These are phyloP conservation scores for Macrosoma leucophasiata DNA, from an alignment of 2,888 invertebrate species.

Conservation along the genomic window DNA sequence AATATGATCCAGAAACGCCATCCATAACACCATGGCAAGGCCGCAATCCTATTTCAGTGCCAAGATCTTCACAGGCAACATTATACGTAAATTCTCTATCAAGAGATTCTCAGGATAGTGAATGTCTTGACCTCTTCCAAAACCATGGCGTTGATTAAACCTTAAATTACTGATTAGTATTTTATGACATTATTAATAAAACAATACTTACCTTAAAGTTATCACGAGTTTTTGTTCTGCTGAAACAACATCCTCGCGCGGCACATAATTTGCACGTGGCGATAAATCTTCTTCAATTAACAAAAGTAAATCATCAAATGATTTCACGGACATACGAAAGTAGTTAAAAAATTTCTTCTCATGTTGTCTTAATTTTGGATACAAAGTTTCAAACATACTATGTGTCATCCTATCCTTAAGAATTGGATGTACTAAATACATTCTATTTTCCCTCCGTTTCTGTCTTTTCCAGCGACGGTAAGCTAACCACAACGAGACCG, in stretches of 20 bases:
- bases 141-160: too few species aligned
- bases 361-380: too few species aligned
- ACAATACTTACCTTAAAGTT: slow-evolving; percentile 9
- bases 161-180: too few species aligned
- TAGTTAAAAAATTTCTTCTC: too few species aligned
- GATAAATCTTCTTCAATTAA: slow-evolving; percentile 6
- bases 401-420: too few species aligned
- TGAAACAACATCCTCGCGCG: slow-evolving; percentile 7
- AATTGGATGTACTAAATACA: too few species aligned
- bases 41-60: slow-evolving; percentile 16
- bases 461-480: too few species aligned
- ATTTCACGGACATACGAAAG: too few species aligned
- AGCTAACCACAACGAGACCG: too few species aligned
- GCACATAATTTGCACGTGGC: slow-evolving; percentile 4
- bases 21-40: slow-evolving; percentile 14
- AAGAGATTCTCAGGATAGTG: slow-evolving; percentile 16
- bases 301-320: too few species aligned
- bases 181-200: slow-evolving; percentile 5
- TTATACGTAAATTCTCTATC: slow-evolving; percentile 22
- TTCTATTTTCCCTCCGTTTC: too few species aligned
- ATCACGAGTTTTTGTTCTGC: slow-evolving; percentile 9
- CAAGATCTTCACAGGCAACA: slow-evolving; percentile 19
- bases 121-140: slow-evolving; percentile 16
- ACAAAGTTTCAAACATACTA: too few species aligned
- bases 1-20: slow-evolving; percentile 22